A percentile compares a stretch with the other conserved stretches of the same genome.
Conservation (phyloP, 2,888 invertebrate genomes). For the Cosmia trapezina region DNA sequence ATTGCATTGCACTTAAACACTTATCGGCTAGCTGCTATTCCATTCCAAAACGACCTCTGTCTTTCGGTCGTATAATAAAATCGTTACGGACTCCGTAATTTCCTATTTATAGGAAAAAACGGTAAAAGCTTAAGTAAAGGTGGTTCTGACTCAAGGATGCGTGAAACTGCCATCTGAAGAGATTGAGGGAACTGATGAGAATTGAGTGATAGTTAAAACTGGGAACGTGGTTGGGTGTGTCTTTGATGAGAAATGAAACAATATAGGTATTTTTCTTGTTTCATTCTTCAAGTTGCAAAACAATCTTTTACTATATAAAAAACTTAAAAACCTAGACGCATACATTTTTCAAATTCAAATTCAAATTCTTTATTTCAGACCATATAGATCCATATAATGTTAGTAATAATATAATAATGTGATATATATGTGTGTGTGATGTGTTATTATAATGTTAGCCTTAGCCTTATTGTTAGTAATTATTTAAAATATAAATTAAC, state of each 20-base stretch:
- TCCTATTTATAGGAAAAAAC: conserved; percentile 56
- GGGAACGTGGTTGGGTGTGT: neutral
- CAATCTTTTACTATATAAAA: too few species aligned
- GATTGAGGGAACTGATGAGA: conserved; percentile 10
- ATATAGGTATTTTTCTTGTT: neutral
- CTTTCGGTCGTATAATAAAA: conserved; percentile 58
- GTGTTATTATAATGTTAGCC: too few species aligned
- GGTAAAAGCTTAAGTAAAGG: conserved; percentile 41
- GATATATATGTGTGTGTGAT: too few species aligned
- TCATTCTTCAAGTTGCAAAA: neutral
- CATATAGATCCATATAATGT: too few species aligned
- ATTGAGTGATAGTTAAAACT: conserved; percentile 32
- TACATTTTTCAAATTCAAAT: too few species aligned
- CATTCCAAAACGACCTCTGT: conserved; percentile 54
- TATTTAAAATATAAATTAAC: too few species aligned
- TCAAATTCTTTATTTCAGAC: too few species aligned
- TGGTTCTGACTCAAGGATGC: conserved; percentile 46
- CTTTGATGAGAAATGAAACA: neutral
- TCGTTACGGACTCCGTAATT: conserved; percentile 56
- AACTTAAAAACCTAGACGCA: too few species aligned
- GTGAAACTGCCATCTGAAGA: conserved; percentile 37
- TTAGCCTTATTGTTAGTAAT: too few species aligned
- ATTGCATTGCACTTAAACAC: conserved; percentile 55
- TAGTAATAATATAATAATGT: too few species aligned
- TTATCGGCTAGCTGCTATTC: conserved; percentile 54